Base-by-base conservation (phyloP, 1,140 invertebrate genomes). In the Orchestia grillus region DNA sequence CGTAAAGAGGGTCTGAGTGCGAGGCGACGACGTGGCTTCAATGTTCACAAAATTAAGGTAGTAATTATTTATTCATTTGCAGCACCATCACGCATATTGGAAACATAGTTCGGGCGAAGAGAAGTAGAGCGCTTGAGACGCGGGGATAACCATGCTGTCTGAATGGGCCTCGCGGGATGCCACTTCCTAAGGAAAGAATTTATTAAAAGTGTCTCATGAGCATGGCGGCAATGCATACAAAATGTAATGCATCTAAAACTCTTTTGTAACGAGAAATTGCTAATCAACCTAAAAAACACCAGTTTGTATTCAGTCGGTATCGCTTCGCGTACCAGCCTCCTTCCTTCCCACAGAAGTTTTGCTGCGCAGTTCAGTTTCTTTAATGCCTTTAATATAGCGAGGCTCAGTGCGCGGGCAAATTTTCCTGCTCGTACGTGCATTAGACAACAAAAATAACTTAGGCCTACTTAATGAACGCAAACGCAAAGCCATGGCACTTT, bases 1-100 rank as follows among this genome's bases (percentile, higher is more conserved):
- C 41, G 40, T 94, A 44, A 94, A 94, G 92, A 90, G 88, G 8
- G n/a, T 36, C 43, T 44, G 88, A 90, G 88, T 44, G 88, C 88
- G 41, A 41, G 41, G 88, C 88, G 28, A 28, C 88, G 62, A 15
- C 88, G 36, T 6, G 15, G 88, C 28, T 90, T 90, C 88, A 8
- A 77, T 77, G 62, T 28, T 3, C 62, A 36, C 41, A 90, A 16
- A 44, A 90, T 41, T 23, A 90, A 28, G 41, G 88, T 36, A 23
- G 62, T 77, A 90, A 90, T 42, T 90, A 41, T 90, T 44, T 90
- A 44, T 44, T 42, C 41, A 8, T 8, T 90, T 41, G 41, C 88
- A 19, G 88, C 88, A 90, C n/a, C 11, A 42, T 8, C n/a, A 42
- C 15, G 15, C 88, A 42, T 8, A 42, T 15, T 41, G 36, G 62